Evolutionary conservation across 1,140 invertebrate species (phyloP).

Genomic region (Bombus superbus): DNA sequence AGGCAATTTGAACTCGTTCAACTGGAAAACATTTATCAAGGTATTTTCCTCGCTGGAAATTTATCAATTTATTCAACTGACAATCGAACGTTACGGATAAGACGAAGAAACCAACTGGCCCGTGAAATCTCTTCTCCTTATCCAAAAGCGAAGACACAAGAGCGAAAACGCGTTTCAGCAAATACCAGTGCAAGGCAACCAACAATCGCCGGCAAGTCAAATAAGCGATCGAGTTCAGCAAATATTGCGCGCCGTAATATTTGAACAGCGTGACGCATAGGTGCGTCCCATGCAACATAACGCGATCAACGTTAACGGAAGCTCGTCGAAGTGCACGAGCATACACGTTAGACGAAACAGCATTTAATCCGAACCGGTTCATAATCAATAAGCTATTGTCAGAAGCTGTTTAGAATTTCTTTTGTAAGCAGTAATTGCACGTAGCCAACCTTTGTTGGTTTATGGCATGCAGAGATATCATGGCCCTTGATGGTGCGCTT

Average conservation of each 20-base stretch:
- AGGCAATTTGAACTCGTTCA: too few species aligned
- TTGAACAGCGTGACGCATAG: conserved; percentile 2
- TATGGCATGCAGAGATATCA: too few species aligned
- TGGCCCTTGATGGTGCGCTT: too few species aligned
- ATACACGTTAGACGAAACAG: too few species aligned
- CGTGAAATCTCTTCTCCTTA: not conserved
- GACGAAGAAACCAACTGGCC: not conserved
- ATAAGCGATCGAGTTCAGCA: conserved; percentile 24
- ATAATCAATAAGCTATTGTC: too few species aligned
- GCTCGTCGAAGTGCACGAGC: not conserved
- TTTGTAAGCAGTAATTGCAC: too few species aligned
- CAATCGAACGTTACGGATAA: too few species aligned
- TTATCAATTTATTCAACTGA: not conserved
- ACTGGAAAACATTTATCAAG: too few species aligned
- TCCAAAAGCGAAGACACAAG: not conserved
- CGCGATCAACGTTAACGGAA: conserved; percentile 9
- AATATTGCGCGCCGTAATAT: conserved; percentile 34
- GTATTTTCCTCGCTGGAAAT: not conserved
- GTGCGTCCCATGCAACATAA: conserved; percentile 19
- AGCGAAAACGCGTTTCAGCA: not conserved
- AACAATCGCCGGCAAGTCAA: conserved; percentile 32
- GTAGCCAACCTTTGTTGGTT: too few species aligned
- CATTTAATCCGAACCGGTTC: too few species aligned
- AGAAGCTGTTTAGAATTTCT: too few species aligned
- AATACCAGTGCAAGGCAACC: not conserved